Conservation (phyloP, 1,140 invertebrate genomes). For the Papilio machaon region DNA sequence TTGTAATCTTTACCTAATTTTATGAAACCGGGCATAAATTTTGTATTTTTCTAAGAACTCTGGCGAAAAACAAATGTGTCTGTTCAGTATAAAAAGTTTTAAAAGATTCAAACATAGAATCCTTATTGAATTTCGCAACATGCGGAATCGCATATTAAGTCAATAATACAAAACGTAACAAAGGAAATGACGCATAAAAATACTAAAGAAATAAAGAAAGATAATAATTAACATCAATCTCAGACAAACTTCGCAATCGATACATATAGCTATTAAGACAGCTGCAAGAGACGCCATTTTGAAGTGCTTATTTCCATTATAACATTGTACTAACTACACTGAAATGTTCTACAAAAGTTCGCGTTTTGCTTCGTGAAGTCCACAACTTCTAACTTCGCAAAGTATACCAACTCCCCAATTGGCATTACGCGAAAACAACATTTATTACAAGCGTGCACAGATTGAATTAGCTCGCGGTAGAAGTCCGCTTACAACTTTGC, state of each 20-base stretch:
- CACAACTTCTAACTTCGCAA: slow-evolving; percentile 75
- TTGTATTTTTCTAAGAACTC: no score
- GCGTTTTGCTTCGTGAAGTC: slow-evolving; percentile 82
- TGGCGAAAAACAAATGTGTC: background rate
- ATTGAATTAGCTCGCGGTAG: slow-evolving; percentile 77
- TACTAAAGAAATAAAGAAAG: background rate
- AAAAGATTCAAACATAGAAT: background rate
- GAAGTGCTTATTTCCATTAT: slow-evolving; percentile 82
- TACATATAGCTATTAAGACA: slow-evolving; percentile 69
- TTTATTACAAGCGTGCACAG: slow-evolving; percentile 80
- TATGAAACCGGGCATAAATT: no score
- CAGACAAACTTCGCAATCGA: slow-evolving; percentile 33
- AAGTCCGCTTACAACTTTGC: slow-evolving; percentile 79
- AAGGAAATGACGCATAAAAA: background rate
- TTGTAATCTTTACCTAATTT: background rate
- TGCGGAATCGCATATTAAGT: background rate
- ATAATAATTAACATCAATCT: slow-evolving; percentile 2
- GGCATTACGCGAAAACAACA: slow-evolving; percentile 79
- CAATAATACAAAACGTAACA: background rate
- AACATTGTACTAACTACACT: slow-evolving; percentile 83
- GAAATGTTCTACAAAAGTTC: slow-evolving; percentile 82
- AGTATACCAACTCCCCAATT: slow-evolving; percentile 76
- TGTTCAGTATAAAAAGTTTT: background rate
- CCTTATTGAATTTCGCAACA: background rate
- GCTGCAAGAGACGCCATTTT: slow-evolving; percentile 80